A percentile compares a stretch with the other conserved stretches of the same genome.
Conservation (phyloP, 2,113 vertebrate species). For the Falco punctatus region DNA sequence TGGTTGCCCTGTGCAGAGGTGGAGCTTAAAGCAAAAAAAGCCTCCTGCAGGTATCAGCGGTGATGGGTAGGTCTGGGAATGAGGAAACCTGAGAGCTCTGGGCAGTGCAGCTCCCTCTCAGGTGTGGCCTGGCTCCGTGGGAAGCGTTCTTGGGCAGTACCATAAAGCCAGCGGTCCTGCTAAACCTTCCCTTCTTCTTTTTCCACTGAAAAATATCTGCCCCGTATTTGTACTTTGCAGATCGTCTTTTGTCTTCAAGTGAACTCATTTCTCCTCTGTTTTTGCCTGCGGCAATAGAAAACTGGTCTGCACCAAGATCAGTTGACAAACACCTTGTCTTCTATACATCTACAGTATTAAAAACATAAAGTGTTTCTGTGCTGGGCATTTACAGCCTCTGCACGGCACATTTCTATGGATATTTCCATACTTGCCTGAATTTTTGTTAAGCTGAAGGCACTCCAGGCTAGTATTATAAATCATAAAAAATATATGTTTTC, state of each 20-base stretch:
- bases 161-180: neutral
- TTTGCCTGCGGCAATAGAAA: neutral
- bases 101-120: neutral
- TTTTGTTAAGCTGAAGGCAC: neutral
- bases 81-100: fast-evolving
- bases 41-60: neutral
- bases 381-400: neutral
- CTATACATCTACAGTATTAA: neutral
- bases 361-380: neutral
- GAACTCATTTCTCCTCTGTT: neutral
- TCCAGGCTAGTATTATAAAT: neutral
- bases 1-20: neutral
- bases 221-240: neutral
- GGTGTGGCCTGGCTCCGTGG: too few species aligned
- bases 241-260: neutral
- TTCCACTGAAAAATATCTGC: neutral
- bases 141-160: fast-evolving
- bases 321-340: neutral
- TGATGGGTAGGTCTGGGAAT: neutral
- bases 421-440: neutral
- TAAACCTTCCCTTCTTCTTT: neutral
- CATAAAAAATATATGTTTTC: neutral
- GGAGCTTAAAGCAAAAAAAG: neutral
- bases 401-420: neutral
- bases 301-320: neutral